phyloP scores from a whole-genome alignment of 2,797 vertebrate species.

The Mus minutoides region DNA sequence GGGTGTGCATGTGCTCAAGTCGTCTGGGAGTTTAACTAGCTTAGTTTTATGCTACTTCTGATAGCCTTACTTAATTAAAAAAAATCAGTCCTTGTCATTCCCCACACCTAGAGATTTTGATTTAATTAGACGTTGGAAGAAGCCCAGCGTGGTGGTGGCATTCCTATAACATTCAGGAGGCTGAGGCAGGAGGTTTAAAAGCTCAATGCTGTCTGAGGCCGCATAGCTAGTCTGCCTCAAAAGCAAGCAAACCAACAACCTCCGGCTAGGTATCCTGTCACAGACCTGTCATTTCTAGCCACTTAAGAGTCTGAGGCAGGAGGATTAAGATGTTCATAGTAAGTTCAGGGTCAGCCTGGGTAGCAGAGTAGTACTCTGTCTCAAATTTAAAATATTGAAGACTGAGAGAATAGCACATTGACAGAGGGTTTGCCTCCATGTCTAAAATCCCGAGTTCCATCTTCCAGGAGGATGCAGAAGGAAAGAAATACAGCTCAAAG shows the following conservation, averaged over 20 bases:
- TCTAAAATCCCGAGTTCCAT: too few relatives aligned
- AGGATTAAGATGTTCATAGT: not conserved
- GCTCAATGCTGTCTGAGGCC: not conserved
- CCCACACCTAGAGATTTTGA: not conserved
- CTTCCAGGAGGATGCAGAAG: not conserved
- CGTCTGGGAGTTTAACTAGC: not conserved
- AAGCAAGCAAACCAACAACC: not conserved
- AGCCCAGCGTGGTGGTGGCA: too few relatives aligned
- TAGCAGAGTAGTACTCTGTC: not conserved
- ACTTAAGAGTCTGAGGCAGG: not conserved
- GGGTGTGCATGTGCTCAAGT: not conserved
- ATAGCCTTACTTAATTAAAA: slow-evolving; percentile 27
- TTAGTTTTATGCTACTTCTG: not conserved
- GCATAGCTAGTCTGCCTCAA: not conserved
- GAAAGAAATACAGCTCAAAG: slow-evolving; percentile 32
- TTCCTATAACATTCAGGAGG: not conserved
- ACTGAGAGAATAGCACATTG: too few relatives aligned
- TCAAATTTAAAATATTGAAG: not conserved
- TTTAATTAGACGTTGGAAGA: slow-evolving; percentile 39
- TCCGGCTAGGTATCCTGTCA: not conserved
- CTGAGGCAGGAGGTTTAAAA: not conserved
- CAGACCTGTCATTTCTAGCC: not conserved
- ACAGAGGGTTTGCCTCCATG: not conserved
- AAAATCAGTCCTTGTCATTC: not conserved
- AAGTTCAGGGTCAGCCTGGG: not conserved